Evolutionary conservation across 2,113 vertebrate species (phyloP).

Genomic region (Otocyon megalotis): DNA sequence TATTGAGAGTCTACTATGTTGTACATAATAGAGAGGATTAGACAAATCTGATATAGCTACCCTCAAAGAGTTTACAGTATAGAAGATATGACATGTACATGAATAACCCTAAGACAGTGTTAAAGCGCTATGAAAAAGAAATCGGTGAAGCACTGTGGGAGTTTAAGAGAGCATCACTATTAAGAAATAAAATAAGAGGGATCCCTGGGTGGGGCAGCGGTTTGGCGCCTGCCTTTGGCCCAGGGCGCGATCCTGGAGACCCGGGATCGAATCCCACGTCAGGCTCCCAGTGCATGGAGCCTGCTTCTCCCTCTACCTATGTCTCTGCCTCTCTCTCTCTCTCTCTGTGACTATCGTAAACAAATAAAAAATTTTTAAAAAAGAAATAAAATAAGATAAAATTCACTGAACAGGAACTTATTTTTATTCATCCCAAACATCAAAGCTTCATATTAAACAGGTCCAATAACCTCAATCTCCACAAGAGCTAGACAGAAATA

Average conservation of each 20-base stretch:
- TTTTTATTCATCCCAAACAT: slow-evolving; percentile 16
- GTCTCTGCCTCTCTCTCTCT: too few species aligned
- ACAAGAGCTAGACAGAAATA: slow-evolving; percentile 28
- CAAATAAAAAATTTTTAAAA: too few species aligned
- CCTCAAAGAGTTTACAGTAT: neutral
- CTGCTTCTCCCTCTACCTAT: too few species aligned
- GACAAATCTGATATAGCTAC: neutral
- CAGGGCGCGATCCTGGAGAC: too few species aligned
- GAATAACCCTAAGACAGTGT: neutral
- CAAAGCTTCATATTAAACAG: neutral
- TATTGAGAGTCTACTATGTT: neutral
- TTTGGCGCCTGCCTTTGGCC: too few species aligned
- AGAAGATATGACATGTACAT: neutral
- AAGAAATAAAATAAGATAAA: neutral
- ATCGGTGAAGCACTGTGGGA: neutral
- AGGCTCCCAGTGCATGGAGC: too few species aligned
- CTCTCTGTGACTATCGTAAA: too few species aligned
- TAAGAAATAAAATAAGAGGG: neutral
- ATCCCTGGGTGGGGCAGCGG: too few species aligned
- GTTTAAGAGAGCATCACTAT: neutral
- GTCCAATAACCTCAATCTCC: neutral
- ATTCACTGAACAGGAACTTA: neutral
- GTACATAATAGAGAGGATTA: neutral
- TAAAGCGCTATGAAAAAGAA: neutral
- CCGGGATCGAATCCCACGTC: too few species aligned